Percentiles rank a stretch among this genome's conserved stretches.
Evolutionary conservation across 1,140 invertebrate genomes (phyloP).

Genomic region (Varroa destructor): DNA sequence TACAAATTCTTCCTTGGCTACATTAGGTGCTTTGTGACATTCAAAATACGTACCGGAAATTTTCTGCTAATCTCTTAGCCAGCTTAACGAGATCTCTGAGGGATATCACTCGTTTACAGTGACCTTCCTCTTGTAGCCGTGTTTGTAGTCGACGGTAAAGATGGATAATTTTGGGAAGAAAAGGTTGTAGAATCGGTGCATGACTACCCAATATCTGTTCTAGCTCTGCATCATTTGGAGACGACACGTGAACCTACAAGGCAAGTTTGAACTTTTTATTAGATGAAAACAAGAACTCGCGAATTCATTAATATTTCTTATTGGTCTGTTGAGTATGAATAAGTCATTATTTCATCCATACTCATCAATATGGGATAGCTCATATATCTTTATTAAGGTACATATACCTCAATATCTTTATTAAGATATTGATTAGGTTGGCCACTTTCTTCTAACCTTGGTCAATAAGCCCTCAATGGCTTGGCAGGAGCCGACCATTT

Average conservation of each 20-base stretch:
- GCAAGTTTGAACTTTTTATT: neutral
- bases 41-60: too few relatives aligned
- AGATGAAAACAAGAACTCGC: neutral
- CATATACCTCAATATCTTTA: too few relatives aligned
- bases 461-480: slow-evolving; percentile 4
- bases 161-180: neutral
- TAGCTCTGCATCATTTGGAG: neutral
- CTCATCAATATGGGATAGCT: too few relatives aligned
- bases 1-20: too few relatives aligned
- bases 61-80: too few relatives aligned
- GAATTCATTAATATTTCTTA: neutral
- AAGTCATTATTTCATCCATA: too few relatives aligned
- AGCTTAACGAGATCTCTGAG: slow-evolving; percentile 19
- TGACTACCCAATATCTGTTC: neutral
- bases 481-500: slow-evolving; percentile 3
- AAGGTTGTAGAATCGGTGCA: neutral
- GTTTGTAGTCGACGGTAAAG: slow-evolving; percentile 1
- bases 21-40: too few relatives aligned
- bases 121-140: neutral
- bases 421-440: too few relatives aligned
- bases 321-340: too few relatives aligned
- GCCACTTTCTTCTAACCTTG: neutral
- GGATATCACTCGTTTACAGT: slow-evolving; percentile 9
- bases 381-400: too few relatives aligned
- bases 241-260: neutral